Evolutionary conservation across 1,140 invertebrate species (phyloP).

Genomic region (Mamestra configurata): DNA sequence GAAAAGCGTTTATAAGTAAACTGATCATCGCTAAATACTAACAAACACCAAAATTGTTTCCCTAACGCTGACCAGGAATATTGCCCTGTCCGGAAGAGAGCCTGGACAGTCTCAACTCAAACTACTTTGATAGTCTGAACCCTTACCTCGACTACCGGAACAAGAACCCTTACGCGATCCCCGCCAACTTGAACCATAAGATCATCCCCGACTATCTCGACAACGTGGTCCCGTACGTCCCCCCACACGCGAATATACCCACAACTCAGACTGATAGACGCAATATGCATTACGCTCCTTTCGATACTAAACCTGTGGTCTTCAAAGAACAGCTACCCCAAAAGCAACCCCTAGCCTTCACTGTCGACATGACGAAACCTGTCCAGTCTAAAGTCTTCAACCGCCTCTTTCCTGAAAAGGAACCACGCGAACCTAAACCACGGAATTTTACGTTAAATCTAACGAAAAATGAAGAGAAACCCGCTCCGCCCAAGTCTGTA

Average conservation of each 20-base stretch:
- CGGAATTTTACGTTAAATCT: constrained; percentile 85
- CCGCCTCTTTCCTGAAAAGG: constrained; percentile 80
- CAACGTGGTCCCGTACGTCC: constrained; percentile 67
- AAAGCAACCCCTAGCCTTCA: constrained; percentile 77
- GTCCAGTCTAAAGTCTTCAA: constrained; percentile 84
- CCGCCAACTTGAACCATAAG: constrained; percentile 85
- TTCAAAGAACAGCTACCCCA: constrained; percentile 72
- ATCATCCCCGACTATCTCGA: constrained; percentile 78
- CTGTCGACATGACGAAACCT: constrained; percentile 78
- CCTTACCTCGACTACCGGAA: constrained; percentile 76
- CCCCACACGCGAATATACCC: constrained; percentile 63
- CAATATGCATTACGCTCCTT: constrained; percentile 64
- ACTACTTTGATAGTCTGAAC: constrained; percentile 82
- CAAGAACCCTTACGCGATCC: constrained; percentile 87
- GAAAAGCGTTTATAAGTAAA: constrained; percentile 32
- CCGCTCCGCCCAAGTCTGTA: constrained; percentile 61
- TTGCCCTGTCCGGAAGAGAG: constrained; percentile 77
- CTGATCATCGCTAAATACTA: constrained; percentile 48
- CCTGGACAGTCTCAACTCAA: constrained; percentile 82
- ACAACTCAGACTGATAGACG: constrained; percentile 60
- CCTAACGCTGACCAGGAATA: constrained; percentile 79
- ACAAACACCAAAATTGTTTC: constrained; percentile 48
- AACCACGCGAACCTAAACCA: constrained; percentile 63
- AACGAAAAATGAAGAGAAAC: constrained; percentile 73
- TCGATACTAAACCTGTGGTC: constrained; percentile 65